These are phyloP conservation scores for Cirrhinus molitorella DNA, from an alignment of 2,797 vertebrate species.

Conservation along the genomic window DNA sequence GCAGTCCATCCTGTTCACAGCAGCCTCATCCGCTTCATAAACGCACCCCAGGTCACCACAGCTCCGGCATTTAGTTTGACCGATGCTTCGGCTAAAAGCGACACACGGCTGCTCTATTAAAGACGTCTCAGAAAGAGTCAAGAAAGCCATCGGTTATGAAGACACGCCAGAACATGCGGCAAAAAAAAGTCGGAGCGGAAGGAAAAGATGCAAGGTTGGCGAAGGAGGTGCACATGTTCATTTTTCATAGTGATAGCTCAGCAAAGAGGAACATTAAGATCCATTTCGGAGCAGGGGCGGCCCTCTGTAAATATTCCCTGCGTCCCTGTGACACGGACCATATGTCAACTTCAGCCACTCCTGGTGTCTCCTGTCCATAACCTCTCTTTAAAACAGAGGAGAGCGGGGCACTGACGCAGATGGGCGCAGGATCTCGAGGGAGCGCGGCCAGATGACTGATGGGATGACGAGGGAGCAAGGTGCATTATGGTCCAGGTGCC, in stretches of 20 bases:
- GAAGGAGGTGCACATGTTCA: conserved; percentile 33
- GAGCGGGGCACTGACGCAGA: conserved; percentile 6
- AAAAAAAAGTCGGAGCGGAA: conserved; percentile 4
- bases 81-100: conserved; percentile 31
- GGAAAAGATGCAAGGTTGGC: conserved; percentile 41
- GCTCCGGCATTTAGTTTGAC: conserved; percentile 24
- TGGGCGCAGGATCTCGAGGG: conserved; percentile 1
- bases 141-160: conserved; percentile 44
- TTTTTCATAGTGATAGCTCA: conserved; percentile 52
- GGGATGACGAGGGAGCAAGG: not conserved
- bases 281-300: conserved; percentile 12
- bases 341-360: conserved; percentile 54
- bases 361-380: conserved; percentile 44
- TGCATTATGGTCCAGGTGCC: conserved; percentile 31
- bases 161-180: not conserved
- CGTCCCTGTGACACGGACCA: conserved; percentile 45
- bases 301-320: conserved; percentile 52
- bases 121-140: conserved; percentile 37
- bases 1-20: not conserved
- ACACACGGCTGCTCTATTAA: conserved; percentile 42
- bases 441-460: not conserved
- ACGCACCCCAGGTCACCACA: not conserved
- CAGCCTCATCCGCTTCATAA: conserved; percentile 24
- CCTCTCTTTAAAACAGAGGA: conserved; percentile 37
- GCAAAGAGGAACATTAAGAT: conserved; percentile 48